Evolutionary conservation across 2,113 vertebrate genomes (phyloP), one percentile per base, ranked within the genome.

Genomic region (Pimephales promelas): DNA sequence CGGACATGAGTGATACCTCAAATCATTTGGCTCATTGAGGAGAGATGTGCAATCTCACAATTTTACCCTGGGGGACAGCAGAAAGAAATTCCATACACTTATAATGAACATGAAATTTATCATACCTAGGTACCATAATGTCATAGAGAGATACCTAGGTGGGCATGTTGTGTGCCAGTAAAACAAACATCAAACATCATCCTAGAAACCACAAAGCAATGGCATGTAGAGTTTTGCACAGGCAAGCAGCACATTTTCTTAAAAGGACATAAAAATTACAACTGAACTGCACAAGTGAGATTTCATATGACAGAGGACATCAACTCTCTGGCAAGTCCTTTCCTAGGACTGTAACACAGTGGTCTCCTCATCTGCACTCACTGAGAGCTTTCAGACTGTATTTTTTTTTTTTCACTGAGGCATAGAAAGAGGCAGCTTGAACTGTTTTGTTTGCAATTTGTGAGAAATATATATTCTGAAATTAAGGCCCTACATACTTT

Each of bases 391-490:
- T 91, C 89, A 89, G 54, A 87, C 82, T 83, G 73, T 83, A 47
- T 62, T 66, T 62, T 74, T 62, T 66, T 62, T 74, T 34, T 83
- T 71, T 36, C 34, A 47, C 45, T 43, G 24, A 24, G 40, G 59
- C 57, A 54, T 68, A 84, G 78, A 86, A 88, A 76, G 79, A 77
- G 76, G 72, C 57, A 68, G 73, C 76, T 52, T 34, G 9, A 74
- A 81, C 83, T 92, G 90, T 90, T 91, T 91, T 90, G 84, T 86
- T 3, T 89, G 91, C 88, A 89, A 91, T 93, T 92, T 91, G 83
- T 87, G 88, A 54, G 86, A 87, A 91, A 90, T 40, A 83, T 91
- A 85, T 90, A 90, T 88, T 91, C 76, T 22, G 18, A 54, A 54
- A 54, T 20, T 4, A 54, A 54, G 84, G 81, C 83, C 87, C 84